These are phyloP conservation scores for Okapia johnstoni DNA, from an alignment of 2,113 vertebrate species.

Conservation along the genomic window DNA sequence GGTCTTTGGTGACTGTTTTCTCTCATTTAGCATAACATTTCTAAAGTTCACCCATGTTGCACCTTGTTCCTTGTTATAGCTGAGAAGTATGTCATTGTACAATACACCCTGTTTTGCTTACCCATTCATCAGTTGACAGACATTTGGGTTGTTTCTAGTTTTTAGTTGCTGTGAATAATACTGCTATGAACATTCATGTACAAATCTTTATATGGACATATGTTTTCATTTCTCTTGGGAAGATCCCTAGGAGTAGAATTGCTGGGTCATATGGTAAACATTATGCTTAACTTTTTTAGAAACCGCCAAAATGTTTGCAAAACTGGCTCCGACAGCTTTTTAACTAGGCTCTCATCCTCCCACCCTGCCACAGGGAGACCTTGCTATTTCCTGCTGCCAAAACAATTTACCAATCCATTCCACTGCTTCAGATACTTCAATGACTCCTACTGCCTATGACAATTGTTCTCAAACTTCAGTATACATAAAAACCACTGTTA, in stretches of 20 bases:
- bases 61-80: not conserved
- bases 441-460: not conserved
- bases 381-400: not conserved
- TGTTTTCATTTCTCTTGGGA: slow-evolving; percentile 27
- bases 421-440: not conserved
- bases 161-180: not conserved
- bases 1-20: not conserved
- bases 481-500: not conserved
- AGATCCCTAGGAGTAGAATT: slow-evolving; percentile 10
- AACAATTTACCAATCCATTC: slow-evolving; percentile 6
- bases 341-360: not conserved
- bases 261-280: not conserved
- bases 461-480: not conserved
- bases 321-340: slow-evolving; percentile 4
- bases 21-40: not conserved
- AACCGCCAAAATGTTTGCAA: slow-evolving; percentile 37
- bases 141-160: not conserved
- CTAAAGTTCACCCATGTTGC: not conserved
- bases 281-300: slow-evolving; percentile 25
- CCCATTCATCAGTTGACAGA: not conserved
- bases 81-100: not conserved
- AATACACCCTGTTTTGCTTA: not conserved
- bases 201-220: not conserved
- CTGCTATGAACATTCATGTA: not conserved
- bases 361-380: not conserved